Evolutionary conservation across 2,797 vertebrate genomes (phyloP), one percentile per base, ranked within the genome.

Genomic region (Phrynocephalus guinanensis): DNA sequence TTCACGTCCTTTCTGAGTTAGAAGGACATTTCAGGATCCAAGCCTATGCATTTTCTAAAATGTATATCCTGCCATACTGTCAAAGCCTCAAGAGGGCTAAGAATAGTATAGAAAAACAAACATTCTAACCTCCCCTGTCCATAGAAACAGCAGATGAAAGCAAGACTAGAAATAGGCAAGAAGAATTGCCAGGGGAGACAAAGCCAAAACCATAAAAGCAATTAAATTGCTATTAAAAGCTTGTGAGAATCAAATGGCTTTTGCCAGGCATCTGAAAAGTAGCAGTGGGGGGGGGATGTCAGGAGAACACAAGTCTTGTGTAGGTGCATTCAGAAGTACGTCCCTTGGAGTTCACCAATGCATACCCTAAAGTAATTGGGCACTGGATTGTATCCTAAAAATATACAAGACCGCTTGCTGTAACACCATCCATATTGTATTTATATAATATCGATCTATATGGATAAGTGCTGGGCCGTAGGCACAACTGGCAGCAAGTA

Each of bases 161-260:
- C 71, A 84, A 75, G 52, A 56, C 18, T 38, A 10, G 24, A 60
- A 75, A 28, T 66, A 84, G 52, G 15, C 3, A 10, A 79, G 8
- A 30, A 63, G 56, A 63, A 79, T 79, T 79, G 78, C 56, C 78
- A 63, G n/a, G 56, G 78, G 78, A 63, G 22, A 79, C 56, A 26
- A 79, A 15, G 52, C 52, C 77, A 52, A 56, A 56, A 56, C 77
- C 78, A 60, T 79, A 79, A 79, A 79, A 79, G 78, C 78, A 79
- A 63, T 79, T 79, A 79, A 79, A 79, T 52, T 76, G 56, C 78
- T 30, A 63, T 79, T 79, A 63, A 79, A 79, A 79, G 78, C 78
- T 63, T 79, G 78, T 8, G 56, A 79, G 18, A 63, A 33, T 60
- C 60, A 60, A 60, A 22, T 30, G n/a, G n/a, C n/a, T 8, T 33